Evolutionary conservation across 2,797 vertebrate genomes (phyloP).

Genomic region (Tachyglossus aculeatus): DNA sequence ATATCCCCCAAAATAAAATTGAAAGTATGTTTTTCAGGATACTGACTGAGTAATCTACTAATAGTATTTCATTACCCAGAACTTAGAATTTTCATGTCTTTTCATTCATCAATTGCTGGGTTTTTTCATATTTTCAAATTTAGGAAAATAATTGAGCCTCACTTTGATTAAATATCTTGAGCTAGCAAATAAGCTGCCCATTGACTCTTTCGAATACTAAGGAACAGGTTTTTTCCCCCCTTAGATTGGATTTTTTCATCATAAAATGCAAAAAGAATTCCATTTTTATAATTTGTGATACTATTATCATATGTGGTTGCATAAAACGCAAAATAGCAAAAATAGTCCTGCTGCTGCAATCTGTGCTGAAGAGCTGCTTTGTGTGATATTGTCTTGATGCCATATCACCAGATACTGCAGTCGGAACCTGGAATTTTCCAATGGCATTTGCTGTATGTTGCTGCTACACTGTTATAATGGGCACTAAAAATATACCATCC

Average conservation of each 20-base stretch:
- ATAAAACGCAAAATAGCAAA: constrained; percentile 40
- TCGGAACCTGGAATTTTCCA: constrained; percentile 13
- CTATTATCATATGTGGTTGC: constrained; percentile 38
- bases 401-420: neutral
- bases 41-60: too few species aligned
- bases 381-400: neutral
- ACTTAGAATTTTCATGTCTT: too few species aligned
- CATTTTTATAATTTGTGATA: constrained; percentile 42
- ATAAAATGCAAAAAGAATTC: constrained; percentile 40
- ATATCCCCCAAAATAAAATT: too few species aligned
- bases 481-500: neutral
- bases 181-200: constrained; percentile 1
- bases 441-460: constrained; percentile 8
- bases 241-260: constrained; percentile 29
- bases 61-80: too few species aligned
- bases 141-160: constrained; percentile 18
- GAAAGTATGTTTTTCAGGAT: too few species aligned
- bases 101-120: constrained; percentile 9
- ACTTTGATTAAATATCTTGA: constrained; percentile 26
- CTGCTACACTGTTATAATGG: constrained; percentile 8
- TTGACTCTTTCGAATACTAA: constrained; percentile 1
- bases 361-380: constrained; percentile 13
- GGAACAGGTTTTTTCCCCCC: constrained; percentile 28
- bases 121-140: constrained; percentile 19
- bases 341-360: constrained; percentile 21